Base-by-base conservation (phyloP, 2,888 invertebrate species). In the Lacanobia oleracea region DNA sequence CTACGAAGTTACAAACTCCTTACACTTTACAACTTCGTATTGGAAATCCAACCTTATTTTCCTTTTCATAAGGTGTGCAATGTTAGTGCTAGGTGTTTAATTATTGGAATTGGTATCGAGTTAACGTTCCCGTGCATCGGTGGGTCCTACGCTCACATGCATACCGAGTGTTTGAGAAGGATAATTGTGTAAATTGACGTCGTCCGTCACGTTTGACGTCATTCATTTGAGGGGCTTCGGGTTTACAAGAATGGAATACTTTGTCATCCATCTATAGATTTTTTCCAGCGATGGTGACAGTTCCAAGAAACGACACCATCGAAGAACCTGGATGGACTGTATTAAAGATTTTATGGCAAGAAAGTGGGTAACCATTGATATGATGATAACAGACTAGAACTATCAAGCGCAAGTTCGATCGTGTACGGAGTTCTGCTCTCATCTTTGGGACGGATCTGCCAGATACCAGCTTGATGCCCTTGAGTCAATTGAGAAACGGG, bases 51-150 rank as follows among this genome's bases (percentile, higher is more conserved):
- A 48, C 40, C 51, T 27, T 78, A 78, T 65, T 7, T 2, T 0
- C 9, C 0, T 48, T 3, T 0, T 0, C 0, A 21, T 61, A 56
- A 71, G 23, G 56, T 53, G 1, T 40, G 43, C 21, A 7, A 12
- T 45, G 21, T 43, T 6, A 7, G 45, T 50, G n/a, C 56, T 21
- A 53, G 10, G 1, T 64, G 51, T 21, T 64, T 60, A 37, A 61
- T 59, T 40, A 62, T 57, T 48, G 64, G 21, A 71, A 71, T 78
- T 56, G 78, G 21, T 61, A 61, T 61, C 16, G 54, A 64, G 45
- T 57, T 57, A 56, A n/a, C 40, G n/a, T 21, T 40, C 14, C 23
- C 10, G n/a, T 76, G 57, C 51, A 14, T 51, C 18, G 10, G 27
- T 14, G 27, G 16, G 37, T 62, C 8, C 45, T 40, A 16, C 43